phyloP scores from a whole-genome alignment of 2,797 vertebrate species.

The Cryptoblepharus egeriae region DNA sequence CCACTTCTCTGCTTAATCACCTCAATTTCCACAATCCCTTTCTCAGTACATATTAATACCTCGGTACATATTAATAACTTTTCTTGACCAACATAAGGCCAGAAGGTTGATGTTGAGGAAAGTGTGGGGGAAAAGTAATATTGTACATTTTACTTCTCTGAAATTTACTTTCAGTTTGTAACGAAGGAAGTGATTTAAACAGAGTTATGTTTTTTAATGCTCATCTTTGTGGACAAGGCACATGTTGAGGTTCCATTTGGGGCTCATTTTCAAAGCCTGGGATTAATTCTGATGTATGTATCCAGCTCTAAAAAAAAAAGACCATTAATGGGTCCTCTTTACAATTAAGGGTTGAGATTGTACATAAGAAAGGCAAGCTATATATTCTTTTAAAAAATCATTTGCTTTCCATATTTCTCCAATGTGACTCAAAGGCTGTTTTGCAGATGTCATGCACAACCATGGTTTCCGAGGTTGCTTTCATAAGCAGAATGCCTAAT shows the following conservation, averaged over 20 bases:
- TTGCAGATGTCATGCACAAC: too few species aligned
- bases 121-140: neutral
- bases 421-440: too few species aligned
- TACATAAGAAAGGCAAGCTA: too few species aligned
- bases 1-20: neutral
- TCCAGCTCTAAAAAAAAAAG: neutral
- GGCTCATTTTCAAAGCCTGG: neutral
- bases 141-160: constrained; percentile 35
- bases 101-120: neutral
- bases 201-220: constrained; percentile 54
- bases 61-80: constrained; percentile 15
- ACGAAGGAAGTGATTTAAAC: constrained; percentile 40
- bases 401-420: too few species aligned
- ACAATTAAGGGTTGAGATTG: neutral
- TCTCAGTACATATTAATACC: constrained; percentile 24
- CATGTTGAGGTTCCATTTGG: neutral
- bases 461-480: too few species aligned
- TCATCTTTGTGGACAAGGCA: constrained; percentile 20
- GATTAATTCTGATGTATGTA: neutral
- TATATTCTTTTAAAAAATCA: too few species aligned
- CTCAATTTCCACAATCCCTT: neutral
- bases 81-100: constrained; percentile 14
- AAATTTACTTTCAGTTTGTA: constrained; percentile 39
- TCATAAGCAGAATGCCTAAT: too few species aligned
- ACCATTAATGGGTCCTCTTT: neutral